Percentiles rank a stretch among this genome's conserved stretches.
These are phyloP conservation scores for Catocala fraxini DNA, from an alignment of 2,888 invertebrate species.

Conservation along the genomic window DNA sequence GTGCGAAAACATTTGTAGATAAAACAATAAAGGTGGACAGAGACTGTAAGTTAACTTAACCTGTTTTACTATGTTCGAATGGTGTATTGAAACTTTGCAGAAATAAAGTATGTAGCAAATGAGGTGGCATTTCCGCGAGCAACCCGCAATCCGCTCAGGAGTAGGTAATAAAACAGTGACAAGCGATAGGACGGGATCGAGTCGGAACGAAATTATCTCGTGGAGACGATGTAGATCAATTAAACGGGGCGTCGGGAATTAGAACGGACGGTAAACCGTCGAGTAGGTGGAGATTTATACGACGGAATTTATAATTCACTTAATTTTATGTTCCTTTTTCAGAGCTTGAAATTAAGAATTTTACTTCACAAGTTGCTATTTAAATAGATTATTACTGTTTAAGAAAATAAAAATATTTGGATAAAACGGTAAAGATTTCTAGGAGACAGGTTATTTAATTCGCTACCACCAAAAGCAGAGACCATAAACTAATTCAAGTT, in stretches of 20 bases:
- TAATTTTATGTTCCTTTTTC: constrained; percentile 37
- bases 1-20: no score
- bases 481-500: no score
- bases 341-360: constrained; percentile 3
- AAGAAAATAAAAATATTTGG: no score
- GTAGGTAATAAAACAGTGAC: constrained; percentile 62
- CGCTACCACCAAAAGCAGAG: no score
- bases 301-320: constrained; percentile 50
- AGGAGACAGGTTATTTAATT: no score
- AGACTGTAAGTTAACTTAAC: background rate
- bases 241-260: constrained; percentile 64
- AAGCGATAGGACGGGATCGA: constrained; percentile 61
- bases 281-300: constrained; percentile 66
- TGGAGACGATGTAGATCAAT: constrained; percentile 66
- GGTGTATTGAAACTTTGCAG: constrained; percentile 21
- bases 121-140: constrained; percentile 49
- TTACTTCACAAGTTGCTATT: background rate
- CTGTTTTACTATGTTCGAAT: constrained; percentile 6
- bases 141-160: constrained; percentile 50
- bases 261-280: constrained; percentile 58
- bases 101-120: constrained; percentile 42
- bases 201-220: constrained; percentile 66
- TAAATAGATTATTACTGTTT: background rate
- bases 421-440: no score
- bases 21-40: no score